Evolutionary conservation across 1,140 invertebrate species (phyloP).

Genomic region (Epicauta chinensis): DNA sequence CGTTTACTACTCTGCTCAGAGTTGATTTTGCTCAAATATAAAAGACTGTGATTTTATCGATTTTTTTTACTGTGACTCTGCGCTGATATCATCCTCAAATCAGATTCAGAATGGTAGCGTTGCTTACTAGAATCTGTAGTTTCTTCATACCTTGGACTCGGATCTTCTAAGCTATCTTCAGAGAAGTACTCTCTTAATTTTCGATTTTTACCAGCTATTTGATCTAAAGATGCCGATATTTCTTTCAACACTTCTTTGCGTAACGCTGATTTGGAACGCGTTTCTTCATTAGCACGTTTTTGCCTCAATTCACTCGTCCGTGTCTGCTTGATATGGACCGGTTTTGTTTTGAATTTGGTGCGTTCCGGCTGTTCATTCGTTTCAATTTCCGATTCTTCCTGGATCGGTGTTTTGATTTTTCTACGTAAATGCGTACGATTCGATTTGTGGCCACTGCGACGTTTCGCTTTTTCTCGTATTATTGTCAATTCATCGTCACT

Average conservation of each 20-base stretch:
- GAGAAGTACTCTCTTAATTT: conserved; percentile 39
- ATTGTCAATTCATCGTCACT: conserved; percentile 50
- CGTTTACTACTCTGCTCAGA: no score
- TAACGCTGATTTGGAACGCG: conserved; percentile 45
- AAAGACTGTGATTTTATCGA: conserved; percentile 29
- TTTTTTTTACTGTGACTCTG: neutral
- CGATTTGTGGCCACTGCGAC: conserved; percentile 40
- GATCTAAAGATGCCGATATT: conserved; percentile 64
- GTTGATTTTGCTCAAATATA: conserved; percentile 32
- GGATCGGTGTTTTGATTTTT: conserved; percentile 66
- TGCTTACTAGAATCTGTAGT: conserved; percentile 18
- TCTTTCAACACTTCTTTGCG: conserved; percentile 60
- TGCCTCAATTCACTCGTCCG: conserved; percentile 53
- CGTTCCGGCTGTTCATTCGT: conserved; percentile 46
- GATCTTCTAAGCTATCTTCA: conserved; percentile 43
- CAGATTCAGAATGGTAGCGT: conserved; percentile 27
- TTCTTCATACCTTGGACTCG: conserved; percentile 27
- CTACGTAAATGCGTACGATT: conserved; percentile 49
- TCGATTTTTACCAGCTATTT: conserved; percentile 23
- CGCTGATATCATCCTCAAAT: conserved; percentile 18
- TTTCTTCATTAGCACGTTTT: conserved; percentile 46
- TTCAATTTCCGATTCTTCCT: conserved; percentile 64
- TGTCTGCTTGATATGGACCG: conserved; percentile 41
- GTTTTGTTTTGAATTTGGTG: conserved; percentile 37
- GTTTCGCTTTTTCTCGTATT: conserved; percentile 29